Evolutionary conservation across 2,797 vertebrate species (phyloP).

Genomic region (Pangasius krempfi): DNA sequence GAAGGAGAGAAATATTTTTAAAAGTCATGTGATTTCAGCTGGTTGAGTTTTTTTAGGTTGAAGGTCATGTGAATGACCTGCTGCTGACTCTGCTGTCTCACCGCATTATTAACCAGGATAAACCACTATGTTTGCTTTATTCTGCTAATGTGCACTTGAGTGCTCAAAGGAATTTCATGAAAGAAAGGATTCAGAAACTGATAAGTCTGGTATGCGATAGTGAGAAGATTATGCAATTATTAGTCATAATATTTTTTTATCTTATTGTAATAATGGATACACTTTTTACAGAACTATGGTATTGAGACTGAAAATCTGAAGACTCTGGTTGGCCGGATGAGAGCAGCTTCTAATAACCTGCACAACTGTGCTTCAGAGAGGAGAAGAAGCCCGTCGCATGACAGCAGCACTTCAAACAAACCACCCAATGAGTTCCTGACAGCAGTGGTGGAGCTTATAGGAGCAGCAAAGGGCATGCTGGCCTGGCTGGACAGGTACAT

Average conservation of each 20-base stretch:
- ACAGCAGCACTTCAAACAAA: constrained; percentile 78
- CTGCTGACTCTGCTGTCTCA: constrained; percentile 48
- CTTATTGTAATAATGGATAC: constrained; percentile 5
- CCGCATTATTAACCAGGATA: constrained; percentile 40
- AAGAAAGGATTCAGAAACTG: constrained; percentile 20
- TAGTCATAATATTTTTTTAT: constrained; percentile 20
- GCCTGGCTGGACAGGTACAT: constrained; percentile 89
- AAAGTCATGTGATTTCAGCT: constrained; percentile 44
- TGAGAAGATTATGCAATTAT: constrained; percentile 12
- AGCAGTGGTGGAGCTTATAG: constrained; percentile 92
- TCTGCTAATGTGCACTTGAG: constrained; percentile 36
- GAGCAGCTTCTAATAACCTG: constrained; percentile 81
- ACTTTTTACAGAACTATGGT: constrained; percentile 82
- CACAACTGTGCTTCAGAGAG: constrained; percentile 83
- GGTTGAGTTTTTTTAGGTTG: constrained; percentile 44
- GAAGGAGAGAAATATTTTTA: constrained; percentile 7
- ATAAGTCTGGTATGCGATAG: constrained; percentile 27
- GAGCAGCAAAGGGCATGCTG: constrained; percentile 88
- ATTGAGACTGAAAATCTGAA: constrained; percentile 93
- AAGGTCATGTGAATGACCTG: constrained; percentile 60
- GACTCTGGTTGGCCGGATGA: constrained; percentile 85
- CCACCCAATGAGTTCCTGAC: constrained; percentile 92
- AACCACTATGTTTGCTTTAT: constrained; percentile 34
- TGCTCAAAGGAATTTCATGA: constrained; percentile 21
- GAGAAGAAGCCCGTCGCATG: constrained; percentile 81